Evolutionary conservation across 2,797 vertebrate genomes (phyloP), one percentile per base, ranked within the genome.

Genomic region (Arctocebus calabarensis): DNA sequence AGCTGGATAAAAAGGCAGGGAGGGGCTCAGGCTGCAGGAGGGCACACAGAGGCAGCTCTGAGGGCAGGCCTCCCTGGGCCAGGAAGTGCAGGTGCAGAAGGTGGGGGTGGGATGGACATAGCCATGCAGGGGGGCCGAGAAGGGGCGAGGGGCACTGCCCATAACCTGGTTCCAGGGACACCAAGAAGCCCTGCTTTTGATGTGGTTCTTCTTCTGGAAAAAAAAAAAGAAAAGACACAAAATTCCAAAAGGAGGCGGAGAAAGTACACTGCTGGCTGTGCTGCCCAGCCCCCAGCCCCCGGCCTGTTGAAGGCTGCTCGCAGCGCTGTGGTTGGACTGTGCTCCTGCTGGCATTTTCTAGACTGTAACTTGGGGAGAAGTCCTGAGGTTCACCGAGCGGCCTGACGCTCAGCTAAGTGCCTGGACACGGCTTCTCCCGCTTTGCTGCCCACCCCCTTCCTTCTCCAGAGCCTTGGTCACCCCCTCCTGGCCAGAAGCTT

Each of bases 81-180:
- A 45, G 13, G 1, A 2, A 0, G 17, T 4, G 11, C n/a, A 9
- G 86, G 32, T 0, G 0, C 59, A 0, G 61, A 25, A 5, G 10
- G 19, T 0, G 2, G 20, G 40, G 20, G 5, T 45, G 20, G 13
- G 14, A 22, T 5, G 55, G 77, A 17, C 7, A 4, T 16, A 22
- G 68, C 22, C n/a, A 16, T 25, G 12, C 12, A 25, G 1, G 7
- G 17, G 4, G 45, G 19, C 7, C 9, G 14, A 22, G 52, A 19
- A 14, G 23, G 27, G 6, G 57, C 27, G 11, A 23, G n/a, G n/a
- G 77, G 2, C 23, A 25, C 77, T 34, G 34, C 7, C 13, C 55
- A 1, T 16, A 29, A 5, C 34, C 59, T 6, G 32, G 29, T 7
- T 1, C 61, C 34, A 27, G 61, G 34, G 10, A 5, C 0, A 0